Evolutionary conservation across 2,113 vertebrate species (phyloP), one percentile per base, ranked within the genome.

Genomic region (Caretta caretta): DNA sequence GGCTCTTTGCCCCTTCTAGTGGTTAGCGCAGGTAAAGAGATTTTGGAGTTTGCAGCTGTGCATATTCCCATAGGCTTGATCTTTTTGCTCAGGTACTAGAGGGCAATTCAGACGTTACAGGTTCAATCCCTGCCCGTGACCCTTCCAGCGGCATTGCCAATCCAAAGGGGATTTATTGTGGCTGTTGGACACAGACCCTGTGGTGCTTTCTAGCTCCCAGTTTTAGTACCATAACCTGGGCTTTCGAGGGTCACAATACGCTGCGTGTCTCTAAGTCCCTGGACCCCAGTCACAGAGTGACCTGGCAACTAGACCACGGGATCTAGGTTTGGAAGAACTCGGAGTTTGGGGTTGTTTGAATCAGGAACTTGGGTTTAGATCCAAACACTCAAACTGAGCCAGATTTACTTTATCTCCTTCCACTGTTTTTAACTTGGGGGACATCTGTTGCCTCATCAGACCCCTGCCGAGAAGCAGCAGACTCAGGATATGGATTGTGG

Each of bases 401-500:
- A 54, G 46, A 3, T 25, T 14, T 38, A 72, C 20, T 72, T 51
- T 3, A 62, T 62, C 14, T 14, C 6, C 1, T 83, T 50, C 85
- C 2, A 0, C 49, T 46, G 17, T 38, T 72, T 72, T 72, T 10
- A 69, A 16, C 3, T 19, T n/a, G 62, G 62, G 20, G n/a, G n/a
- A 16, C 3, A 4, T 14, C 8, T 19, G 20, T 4, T 72, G 51
- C 80, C 51, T 51, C 22, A 2, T 53, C 46, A 9, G 5, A 51
- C n/a, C 0, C 4, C 85, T 42, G 1, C 24, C 5, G 3, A 35
- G 13, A 31, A 62, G 12, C 59, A 29, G 46, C 48, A 51, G 46
- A 31, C 42, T 1, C 57, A 3, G 81, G 20, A 50, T 7, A 10
- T 0, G 2, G 17, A 16, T 31, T 16, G 12, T 35, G 31, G 29